A percentile compares a stretch with the other conserved stretches of the same genome.
phyloP scores from a whole-genome alignment of 2,888 invertebrate genomes.

The Mactromeris polynyma region DNA sequence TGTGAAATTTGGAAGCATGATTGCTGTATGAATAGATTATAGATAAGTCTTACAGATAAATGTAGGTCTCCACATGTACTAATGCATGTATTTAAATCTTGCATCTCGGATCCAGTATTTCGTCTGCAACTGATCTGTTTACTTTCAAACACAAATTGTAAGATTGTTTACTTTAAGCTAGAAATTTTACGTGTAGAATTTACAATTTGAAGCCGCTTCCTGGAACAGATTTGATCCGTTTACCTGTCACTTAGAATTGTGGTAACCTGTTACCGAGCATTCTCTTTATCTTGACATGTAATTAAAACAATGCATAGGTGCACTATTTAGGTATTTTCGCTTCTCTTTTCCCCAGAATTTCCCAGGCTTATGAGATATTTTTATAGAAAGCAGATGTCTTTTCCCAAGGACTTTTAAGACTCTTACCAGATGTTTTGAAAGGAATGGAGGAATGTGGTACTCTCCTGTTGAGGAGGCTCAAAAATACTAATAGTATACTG shows the following conservation, averaged over 20 bases:
- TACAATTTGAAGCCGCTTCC: not conserved
- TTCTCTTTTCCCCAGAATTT: conserved; percentile 15
- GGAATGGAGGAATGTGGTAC: conserved; percentile 30
- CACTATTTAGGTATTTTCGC: conserved; percentile 16
- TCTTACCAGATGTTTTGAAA: conserved; percentile 32
- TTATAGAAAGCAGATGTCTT: conserved; percentile 34
- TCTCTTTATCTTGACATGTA: conserved; percentile 20
- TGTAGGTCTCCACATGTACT: not conserved
- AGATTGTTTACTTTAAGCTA: not conserved
- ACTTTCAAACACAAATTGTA: not conserved
- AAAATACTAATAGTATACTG: conserved; percentile 41
- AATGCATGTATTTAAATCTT: not conserved
- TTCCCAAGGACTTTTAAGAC: conserved; percentile 28
- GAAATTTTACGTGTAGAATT: not conserved
- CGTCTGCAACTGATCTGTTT: not conserved
- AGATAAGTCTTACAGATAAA: not conserved
- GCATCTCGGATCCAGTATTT: not conserved
- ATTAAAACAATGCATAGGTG: conserved; percentile 43
- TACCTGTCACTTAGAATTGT: conserved; percentile 17
- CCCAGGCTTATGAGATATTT: conserved; percentile 25
- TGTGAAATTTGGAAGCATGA: not conserved
- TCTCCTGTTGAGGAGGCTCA: conserved; percentile 28
- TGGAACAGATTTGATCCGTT: not conserved
- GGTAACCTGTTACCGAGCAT: conserved; percentile 14
- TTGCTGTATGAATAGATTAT: not conserved